phyloP scores from a whole-genome alignment of 2,888 invertebrate species.

The Cyclophora albipunctata region DNA sequence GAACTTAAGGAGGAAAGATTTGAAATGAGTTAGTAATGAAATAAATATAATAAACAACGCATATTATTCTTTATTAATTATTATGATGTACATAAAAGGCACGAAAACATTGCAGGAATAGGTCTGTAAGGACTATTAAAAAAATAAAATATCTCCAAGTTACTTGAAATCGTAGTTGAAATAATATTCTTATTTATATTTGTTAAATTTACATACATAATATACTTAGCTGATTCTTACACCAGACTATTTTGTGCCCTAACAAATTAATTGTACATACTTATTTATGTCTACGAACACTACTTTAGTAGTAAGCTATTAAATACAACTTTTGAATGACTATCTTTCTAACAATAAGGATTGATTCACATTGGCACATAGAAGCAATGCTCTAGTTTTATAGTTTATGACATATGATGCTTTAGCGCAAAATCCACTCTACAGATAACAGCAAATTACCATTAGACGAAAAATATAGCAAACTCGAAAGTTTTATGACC shows the following conservation, averaged over 20 bases:
- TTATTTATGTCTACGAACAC: neutral
- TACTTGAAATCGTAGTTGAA: neutral
- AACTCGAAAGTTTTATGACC: too few relatives aligned
- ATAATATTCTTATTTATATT: neutral
- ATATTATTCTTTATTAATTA: conserved; percentile 11
- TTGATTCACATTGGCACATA: too few relatives aligned
- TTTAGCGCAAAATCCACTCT: too few relatives aligned
- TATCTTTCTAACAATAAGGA: too few relatives aligned
- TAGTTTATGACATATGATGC: too few relatives aligned
- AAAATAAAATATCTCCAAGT: neutral
- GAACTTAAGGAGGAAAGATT: too few relatives aligned
- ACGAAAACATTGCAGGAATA: conserved; percentile 19
- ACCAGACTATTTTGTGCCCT: conserved; percentile 3
- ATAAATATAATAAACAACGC: neutral
- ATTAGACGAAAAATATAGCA: too few relatives aligned
- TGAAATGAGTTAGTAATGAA: neutral
- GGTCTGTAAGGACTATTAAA: conserved; percentile 10
- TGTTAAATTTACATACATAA: neutral
- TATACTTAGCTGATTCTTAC: neutral
- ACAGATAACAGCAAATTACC: too few relatives aligned
- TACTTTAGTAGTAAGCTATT: neutral
- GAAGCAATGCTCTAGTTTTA: too few relatives aligned
- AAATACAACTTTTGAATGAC: neutral
- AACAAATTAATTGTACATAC: neutral
- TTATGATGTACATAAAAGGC: conserved; percentile 20